phyloP scores from a whole-genome alignment of 2,797 vertebrate species.

The Geotrypetes seraphini region DNA sequence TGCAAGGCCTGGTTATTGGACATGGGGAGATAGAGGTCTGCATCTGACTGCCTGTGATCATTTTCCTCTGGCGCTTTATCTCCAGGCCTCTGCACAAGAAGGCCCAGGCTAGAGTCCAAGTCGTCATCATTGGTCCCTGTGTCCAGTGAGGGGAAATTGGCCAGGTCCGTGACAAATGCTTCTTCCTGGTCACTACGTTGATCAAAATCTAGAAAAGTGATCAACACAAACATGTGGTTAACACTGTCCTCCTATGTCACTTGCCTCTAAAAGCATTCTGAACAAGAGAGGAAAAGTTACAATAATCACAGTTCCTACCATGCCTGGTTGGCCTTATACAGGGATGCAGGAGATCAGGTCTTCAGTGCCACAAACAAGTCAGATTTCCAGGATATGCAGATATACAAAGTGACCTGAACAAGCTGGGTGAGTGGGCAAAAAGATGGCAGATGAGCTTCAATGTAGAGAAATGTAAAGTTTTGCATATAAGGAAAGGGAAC shows the following conservation, averaged over 20 bases:
- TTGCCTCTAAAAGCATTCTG: conserved; percentile 9
- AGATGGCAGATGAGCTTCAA: too few species aligned
- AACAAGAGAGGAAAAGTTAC: not conserved
- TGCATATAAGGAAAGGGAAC: too few species aligned
- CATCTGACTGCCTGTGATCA: conserved; percentile 26
- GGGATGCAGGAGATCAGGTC: too few species aligned
- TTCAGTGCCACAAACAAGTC: too few species aligned
- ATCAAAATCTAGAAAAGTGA: conserved; percentile 80
- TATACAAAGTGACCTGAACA: too few species aligned
- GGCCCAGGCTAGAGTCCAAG: conserved; percentile 73
- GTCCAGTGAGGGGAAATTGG: conserved; percentile 84
- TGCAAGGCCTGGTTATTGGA: conserved; percentile 55
- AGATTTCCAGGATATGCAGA: too few species aligned
- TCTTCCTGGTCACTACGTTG: conserved; percentile 73
- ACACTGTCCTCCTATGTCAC: too few species aligned
- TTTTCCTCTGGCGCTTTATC: conserved; percentile 24
- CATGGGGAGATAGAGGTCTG: conserved; percentile 40
- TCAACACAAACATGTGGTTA: too few species aligned
- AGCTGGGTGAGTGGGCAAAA: too few species aligned
- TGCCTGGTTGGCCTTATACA: too few species aligned
- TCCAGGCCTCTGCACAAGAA: conserved; percentile 43
- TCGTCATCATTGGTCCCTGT: conserved; percentile 78
- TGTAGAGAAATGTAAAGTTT: too few species aligned
- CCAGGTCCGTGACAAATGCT: conserved; percentile 69
- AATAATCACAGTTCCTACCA: not conserved